A percentile compares a stretch with the other conserved stretches of the same genome.
Evolutionary conservation across 2,888 invertebrate genomes (phyloP).

Genomic region (Gortyna flavago): DNA sequence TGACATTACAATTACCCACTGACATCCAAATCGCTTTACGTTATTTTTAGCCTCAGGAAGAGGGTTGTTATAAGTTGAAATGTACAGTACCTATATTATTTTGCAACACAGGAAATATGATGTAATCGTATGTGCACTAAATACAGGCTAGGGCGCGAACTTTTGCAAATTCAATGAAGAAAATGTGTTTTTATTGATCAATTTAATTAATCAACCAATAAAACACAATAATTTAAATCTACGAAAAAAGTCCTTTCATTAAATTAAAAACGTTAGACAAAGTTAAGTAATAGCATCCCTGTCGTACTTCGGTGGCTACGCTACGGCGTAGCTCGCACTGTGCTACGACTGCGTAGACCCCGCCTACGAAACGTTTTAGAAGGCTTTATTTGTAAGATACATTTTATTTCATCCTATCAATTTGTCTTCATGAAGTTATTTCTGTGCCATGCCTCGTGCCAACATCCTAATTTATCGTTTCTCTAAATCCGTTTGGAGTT

Average conservation of each 20-base stretch:
- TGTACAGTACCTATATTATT: neutral
- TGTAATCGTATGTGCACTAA: neutral
- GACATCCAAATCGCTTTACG: neutral
- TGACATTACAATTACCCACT: neutral
- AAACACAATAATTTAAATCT: too few species aligned
- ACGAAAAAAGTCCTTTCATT: neutral
- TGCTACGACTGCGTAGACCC: slow-evolving; percentile 44
- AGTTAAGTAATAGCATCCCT: neutral
- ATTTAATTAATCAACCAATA: neutral
- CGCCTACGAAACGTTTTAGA: slow-evolving; percentile 16
- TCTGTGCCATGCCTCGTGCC: neutral
- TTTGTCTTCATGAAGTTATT: slow-evolving; percentile 22
- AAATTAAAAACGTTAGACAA: slow-evolving; percentile 2
- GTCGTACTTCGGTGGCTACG: slow-evolving; percentile 8
- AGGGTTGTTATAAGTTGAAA: neutral
- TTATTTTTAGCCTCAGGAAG: slow-evolving; percentile 4
- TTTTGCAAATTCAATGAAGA: neutral
- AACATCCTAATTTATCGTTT: slow-evolving; percentile 18
- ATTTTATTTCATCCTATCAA: slow-evolving; percentile 24
- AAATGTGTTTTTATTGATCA: neutral
- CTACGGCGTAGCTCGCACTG: slow-evolving; percentile 46
- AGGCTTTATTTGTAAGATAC: slow-evolving; percentile 14
- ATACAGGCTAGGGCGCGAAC: too few species aligned
- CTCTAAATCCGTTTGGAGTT: slow-evolving; percentile 9
- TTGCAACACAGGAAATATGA: neutral